phyloP scores from a whole-genome alignment of 2,888 invertebrate genomes.

The Drosophila fungiperda region DNA sequence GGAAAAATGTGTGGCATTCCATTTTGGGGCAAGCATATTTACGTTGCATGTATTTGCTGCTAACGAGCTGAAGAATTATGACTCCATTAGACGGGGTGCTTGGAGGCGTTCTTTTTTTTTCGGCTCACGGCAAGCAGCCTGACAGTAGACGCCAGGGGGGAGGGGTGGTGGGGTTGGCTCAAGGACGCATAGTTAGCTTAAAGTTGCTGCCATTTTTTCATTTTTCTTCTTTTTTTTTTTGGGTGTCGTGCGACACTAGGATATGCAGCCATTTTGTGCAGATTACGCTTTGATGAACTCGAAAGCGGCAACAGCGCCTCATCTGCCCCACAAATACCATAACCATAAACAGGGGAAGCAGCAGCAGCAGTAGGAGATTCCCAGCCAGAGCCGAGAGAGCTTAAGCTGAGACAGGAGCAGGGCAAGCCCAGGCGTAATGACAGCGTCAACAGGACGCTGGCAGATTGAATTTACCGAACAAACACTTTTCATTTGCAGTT shows the following conservation, averaged over 20 bases:
- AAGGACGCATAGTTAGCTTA: constrained; percentile 70
- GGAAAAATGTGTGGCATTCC: constrained; percentile 72
- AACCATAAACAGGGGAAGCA: constrained; percentile 28
- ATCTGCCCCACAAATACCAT: constrained; percentile 23
- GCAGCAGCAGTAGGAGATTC: neutral
- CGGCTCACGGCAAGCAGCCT: neutral
- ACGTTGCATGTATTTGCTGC: constrained; percentile 74
- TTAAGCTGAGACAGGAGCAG: constrained; percentile 26
- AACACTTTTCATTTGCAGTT: constrained; percentile 81
- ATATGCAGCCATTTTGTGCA: constrained; percentile 78
- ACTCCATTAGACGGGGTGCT: constrained; percentile 69
- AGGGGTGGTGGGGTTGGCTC: neutral
- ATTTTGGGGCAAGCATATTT: constrained; percentile 67
- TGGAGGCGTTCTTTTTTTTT: constrained; percentile 12
- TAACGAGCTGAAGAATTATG: constrained; percentile 80
- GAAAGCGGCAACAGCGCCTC: constrained; percentile 20
- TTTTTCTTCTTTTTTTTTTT: neutral
- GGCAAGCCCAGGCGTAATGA: constrained; percentile 57
- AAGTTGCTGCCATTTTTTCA: constrained; percentile 60
- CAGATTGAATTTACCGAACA: constrained; percentile 79
- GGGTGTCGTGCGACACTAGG: constrained; percentile 42
- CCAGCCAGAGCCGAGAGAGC: constrained; percentile 12
- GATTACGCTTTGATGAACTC: constrained; percentile 79
- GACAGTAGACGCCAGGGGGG: too few relatives aligned
- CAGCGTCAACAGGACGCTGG: constrained; percentile 72